Conservation (phyloP, 1,140 invertebrate genomes). For the Schlechtendalia chinensis region DNA sequence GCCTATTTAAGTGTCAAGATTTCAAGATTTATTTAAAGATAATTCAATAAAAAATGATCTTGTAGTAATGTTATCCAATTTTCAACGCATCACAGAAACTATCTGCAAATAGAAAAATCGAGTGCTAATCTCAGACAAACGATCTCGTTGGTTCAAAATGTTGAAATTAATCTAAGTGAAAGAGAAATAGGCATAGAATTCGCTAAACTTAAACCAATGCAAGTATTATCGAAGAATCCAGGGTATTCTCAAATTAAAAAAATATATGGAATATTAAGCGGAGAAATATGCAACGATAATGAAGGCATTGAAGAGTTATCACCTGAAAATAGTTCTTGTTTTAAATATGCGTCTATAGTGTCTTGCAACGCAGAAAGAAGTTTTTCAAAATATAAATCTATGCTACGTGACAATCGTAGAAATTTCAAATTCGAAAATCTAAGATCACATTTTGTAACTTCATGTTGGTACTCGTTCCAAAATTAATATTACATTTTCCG, state of each 20-base stretch:
- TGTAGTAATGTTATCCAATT: background rate
- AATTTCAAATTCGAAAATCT: background rate
- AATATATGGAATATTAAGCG: too few species aligned
- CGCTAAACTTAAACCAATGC: background rate
- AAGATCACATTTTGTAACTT: background rate
- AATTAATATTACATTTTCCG: background rate
- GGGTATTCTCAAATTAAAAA: too few species aligned
- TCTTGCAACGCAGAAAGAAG: constrained; percentile 5
- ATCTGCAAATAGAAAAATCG: background rate
- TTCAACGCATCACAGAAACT: background rate
- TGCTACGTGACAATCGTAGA: background rate
- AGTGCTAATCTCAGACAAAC: too few species aligned
- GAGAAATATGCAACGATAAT: too few species aligned
- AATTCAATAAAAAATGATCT: too few species aligned
- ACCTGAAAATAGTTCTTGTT: constrained; percentile 5
- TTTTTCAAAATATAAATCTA: too few species aligned
- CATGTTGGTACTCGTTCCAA: too few species aligned
- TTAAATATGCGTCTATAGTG: constrained; percentile 19
- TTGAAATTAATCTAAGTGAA: too few species aligned
- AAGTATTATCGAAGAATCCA: too few species aligned
- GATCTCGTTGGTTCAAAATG: background rate
- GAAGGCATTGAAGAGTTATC: background rate
- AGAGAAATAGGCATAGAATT: too few species aligned
- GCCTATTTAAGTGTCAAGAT: too few species aligned
- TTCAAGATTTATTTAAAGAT: too few species aligned